phyloP scores from a whole-genome alignment of 2,113 vertebrate species.

The Amphiprion percula region DNA sequence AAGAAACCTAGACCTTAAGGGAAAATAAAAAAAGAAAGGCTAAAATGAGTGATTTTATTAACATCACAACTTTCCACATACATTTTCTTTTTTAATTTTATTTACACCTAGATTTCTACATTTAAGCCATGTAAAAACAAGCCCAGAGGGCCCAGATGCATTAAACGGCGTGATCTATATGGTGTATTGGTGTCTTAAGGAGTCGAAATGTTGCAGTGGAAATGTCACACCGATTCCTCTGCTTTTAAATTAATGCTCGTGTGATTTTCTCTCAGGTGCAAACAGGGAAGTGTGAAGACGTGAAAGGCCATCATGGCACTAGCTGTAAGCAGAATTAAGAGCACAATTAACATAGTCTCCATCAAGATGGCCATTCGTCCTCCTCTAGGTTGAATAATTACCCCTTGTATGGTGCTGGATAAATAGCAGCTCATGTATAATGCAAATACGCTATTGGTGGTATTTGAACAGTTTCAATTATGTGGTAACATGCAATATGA shows the following conservation, averaged over 20 bases:
- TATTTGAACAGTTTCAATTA: constrained; percentile 27
- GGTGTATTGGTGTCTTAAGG: constrained; percentile 18
- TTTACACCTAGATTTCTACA: neutral
- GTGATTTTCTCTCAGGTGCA: constrained; percentile 64
- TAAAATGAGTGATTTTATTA: neutral
- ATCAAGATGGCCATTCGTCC: constrained; percentile 29
- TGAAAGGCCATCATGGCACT: constrained; percentile 62
- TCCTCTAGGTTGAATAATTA: constrained; percentile 24
- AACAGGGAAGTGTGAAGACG: constrained; percentile 51
- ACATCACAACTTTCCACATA: neutral
- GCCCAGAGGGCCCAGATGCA: neutral
- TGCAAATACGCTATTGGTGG: constrained; percentile 1
- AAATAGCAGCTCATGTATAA: constrained; percentile 46
- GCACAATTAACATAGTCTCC: constrained; percentile 48
- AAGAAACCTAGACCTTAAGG: neutral
- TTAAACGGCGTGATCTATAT: constrained; percentile 13
- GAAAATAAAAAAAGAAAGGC: neutral
- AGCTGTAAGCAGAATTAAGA: constrained; percentile 54
- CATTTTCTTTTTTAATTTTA: neutral
- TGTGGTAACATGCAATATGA: constrained; percentile 5
- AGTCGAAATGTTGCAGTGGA: constrained; percentile 46
- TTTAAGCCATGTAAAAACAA: constrained; percentile 2
- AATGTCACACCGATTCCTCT: constrained; percentile 67
- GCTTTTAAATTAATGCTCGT: constrained; percentile 61
- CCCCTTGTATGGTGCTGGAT: constrained; percentile 32